Evolutionary conservation across 2,888 invertebrate species (phyloP).

Genomic region (Galerucella pusilla): DNA sequence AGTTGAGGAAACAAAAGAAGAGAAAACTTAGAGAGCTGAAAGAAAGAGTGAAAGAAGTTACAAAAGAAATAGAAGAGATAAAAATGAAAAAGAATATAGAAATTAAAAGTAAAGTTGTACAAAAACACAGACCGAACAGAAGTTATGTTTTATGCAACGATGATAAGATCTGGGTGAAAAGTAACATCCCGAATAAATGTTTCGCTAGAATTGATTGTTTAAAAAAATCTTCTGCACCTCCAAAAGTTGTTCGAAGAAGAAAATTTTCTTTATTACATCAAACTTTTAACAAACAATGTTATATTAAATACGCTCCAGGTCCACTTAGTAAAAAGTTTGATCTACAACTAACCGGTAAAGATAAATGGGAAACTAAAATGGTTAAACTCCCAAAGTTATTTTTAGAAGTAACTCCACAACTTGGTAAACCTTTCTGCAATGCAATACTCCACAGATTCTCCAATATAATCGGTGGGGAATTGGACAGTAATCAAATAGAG

Average conservation of each 20-base stretch:
- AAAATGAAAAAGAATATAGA: conserved; percentile 6
- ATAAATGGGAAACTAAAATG: conserved; percentile 65
- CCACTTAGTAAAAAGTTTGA: conserved; percentile 68
- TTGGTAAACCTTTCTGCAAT: conserved; percentile 66
- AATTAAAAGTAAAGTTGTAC: not conserved
- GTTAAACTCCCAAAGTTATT: conserved; percentile 67
- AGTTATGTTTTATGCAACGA: conserved; percentile 52
- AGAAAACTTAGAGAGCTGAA: conserved; percentile 22
- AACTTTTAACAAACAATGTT: conserved; percentile 56
- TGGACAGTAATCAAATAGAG: conserved; percentile 68
- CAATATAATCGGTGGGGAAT: conserved; percentile 60
- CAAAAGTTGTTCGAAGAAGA: conserved; percentile 25
- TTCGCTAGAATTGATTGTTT: conserved; percentile 53
- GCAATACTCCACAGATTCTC: conserved; percentile 65
- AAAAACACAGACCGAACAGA: not conserved
- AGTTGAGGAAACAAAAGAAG: conserved; percentile 39
- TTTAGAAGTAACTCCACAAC: conserved; percentile 66
- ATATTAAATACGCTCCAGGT: conserved; percentile 69
- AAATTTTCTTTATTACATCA: conserved; percentile 62
- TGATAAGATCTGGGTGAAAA: conserved; percentile 51
- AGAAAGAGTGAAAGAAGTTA: conserved; percentile 21
- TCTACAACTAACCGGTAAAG: conserved; percentile 65
- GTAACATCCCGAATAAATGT: conserved; percentile 39
- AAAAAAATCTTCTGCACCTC: conserved; percentile 58
- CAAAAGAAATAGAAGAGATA: conserved; percentile 6